Percentiles rank a stretch among this genome's conserved stretches.
Conservation (phyloP, 2,113 vertebrate species). For the Galbula dea region DNA sequence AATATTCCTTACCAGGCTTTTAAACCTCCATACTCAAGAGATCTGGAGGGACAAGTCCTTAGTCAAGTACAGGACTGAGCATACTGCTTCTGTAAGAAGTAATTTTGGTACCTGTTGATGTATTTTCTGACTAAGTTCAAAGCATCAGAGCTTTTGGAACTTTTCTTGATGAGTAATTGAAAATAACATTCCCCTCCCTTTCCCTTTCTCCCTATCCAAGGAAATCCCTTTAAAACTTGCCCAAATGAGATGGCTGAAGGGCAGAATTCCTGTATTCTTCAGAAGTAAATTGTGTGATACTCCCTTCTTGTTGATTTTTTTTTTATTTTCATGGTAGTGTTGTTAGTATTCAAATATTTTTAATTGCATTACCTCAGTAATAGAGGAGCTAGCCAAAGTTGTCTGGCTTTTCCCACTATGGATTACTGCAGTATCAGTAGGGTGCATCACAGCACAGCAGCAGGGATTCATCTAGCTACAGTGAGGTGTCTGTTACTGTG, state of each 20-base stretch:
- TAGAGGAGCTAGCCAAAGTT: not conserved
- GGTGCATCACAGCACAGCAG: not conserved
- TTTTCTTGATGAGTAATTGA: not conserved
- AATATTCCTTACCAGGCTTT: not conserved
- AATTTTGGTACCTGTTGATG: not conserved
- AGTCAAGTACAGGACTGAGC: not conserved
- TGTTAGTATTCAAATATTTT: constrained; percentile 24
- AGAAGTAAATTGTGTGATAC: not conserved
- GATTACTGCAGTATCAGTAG: not conserved
- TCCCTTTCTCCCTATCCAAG: not conserved
- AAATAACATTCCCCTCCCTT: not conserved
- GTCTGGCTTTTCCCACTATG: not conserved
- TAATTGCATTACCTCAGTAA: constrained; percentile 1
- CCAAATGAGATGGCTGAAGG: constrained; percentile 7
- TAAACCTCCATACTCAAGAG: not conserved
- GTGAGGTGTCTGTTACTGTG: not conserved
- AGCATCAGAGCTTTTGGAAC: not conserved
- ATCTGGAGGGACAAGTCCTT: not conserved
- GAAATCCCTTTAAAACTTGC: not conserved
- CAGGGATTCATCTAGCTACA: not conserved
- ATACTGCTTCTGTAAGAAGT: not conserved
- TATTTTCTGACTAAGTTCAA: constrained; percentile 4
- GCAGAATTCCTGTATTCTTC: not conserved
- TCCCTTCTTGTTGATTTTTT: not conserved
- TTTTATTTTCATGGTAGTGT: not conserved